These are phyloP conservation scores for Aythya baeri DNA, from an alignment of 2,113 vertebrate genomes.

Conservation along the genomic window DNA sequence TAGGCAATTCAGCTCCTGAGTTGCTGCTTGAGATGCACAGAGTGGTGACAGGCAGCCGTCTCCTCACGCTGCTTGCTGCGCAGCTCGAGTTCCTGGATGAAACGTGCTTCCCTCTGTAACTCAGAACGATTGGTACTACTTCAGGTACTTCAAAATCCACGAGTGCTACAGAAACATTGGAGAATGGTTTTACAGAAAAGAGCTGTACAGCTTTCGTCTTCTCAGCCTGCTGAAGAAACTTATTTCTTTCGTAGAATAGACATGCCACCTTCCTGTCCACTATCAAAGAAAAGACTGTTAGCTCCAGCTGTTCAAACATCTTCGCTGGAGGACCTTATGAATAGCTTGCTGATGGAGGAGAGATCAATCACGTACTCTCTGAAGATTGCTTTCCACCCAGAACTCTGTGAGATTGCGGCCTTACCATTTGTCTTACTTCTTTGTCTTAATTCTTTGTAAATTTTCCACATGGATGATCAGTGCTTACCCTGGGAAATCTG, in stretches of 20 bases:
- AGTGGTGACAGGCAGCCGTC: too few species aligned
- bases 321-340: not conserved
- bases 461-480: not conserved
- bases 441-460: not conserved
- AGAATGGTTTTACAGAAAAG: not conserved
- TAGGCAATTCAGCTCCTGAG: not conserved
- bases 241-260: not conserved
- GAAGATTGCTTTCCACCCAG: not conserved
- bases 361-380: not conserved
- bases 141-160: not conserved
- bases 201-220: not conserved
- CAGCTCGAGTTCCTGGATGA: not conserved
- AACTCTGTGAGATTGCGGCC: not conserved
- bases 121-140: not conserved
- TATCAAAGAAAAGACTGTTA: not conserved
- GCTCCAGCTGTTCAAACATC: not conserved
- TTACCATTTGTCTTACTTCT: not conserved
- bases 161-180: not conserved
- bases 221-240: not conserved
- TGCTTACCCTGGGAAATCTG: fast-evolving
- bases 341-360: not conserved
- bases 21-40: not conserved
- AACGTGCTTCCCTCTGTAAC: not conserved
- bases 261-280: fast-evolving
- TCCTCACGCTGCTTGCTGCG: not conserved